Base-by-base conservation (phyloP, 2,113 vertebrate species). In the Thamnophis sirtalis region DNA sequence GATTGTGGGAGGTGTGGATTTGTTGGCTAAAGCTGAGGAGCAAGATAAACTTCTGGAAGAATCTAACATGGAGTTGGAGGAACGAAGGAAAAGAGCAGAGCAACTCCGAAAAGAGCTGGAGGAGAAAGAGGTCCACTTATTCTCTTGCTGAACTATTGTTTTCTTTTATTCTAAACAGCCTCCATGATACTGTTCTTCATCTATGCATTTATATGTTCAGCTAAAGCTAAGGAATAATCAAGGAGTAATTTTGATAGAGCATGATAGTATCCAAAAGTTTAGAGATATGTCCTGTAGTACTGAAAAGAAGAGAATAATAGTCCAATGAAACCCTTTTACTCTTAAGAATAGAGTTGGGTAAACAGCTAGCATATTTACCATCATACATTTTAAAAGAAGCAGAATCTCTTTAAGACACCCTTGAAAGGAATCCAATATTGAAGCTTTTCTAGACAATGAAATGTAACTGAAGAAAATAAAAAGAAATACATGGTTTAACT, bases 21-120 rank as follows among this genome's bases (percentile, higher is more conserved):
- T 99, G 92, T 94, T 99, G 96, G 99, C 99, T 55, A 99, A 99
- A 96, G 99, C 99, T 53, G 99, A 99, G 95, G 99, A 99, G 95
- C 99, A 99, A 93, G 99, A 99, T 96, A 99, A 98, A 95, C 99
- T 99, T 93, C 97, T 99, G 50, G 98, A 99, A 92, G 99, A 99
- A 96, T 99, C 99, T n/a, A 99, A 99, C 95, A 98, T 97, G 95
- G 99, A 99, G 87, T 97, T 99, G 86, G 99, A 99, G 94, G 98
- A 99, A 93, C 97, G 99, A 68, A 98, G 99, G 92, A 98, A 97
- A 92, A 98, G 99, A 96, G 99, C 99, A 0, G 99, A 99, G 90
- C 98, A 99, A 91, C 98, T 99, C 91, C 98, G 98, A n/a, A 99
- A 93, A 96, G 99, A 99, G 93, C 98, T 99, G 0, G 99, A 99